phyloP scores from a whole-genome alignment of 2,888 invertebrate genomes.

The Apamea crenata region DNA sequence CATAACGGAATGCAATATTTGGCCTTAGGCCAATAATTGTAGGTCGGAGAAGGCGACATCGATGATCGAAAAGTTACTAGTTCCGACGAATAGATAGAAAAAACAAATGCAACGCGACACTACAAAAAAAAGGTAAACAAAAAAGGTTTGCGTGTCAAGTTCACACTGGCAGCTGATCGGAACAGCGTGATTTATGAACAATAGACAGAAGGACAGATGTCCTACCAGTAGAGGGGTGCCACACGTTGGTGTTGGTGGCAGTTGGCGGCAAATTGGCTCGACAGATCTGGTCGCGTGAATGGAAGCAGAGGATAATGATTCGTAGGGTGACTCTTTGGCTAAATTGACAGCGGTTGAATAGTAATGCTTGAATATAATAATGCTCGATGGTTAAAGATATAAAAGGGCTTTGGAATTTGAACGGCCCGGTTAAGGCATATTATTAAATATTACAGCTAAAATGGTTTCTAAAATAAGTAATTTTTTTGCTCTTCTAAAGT shows the following conservation, averaged over 20 bases:
- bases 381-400: too few species aligned
- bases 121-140: conserved; percentile 35
- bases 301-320: conserved; percentile 23
- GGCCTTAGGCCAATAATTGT: background rate
- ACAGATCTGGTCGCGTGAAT: conserved; percentile 16
- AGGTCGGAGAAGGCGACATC: background rate
- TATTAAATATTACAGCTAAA: background rate
- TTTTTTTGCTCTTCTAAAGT: background rate
- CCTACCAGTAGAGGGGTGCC: conserved; percentile 24
- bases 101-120: conserved; percentile 22
- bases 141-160: conserved; percentile 63
- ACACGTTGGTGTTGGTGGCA: conserved; percentile 25
- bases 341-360: conserved; percentile 13
- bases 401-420: background rate
- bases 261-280: conserved; percentile 61
- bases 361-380: background rate
- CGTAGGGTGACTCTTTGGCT: conserved; percentile 10
- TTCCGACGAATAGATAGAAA: background rate
- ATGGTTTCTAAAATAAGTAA: background rate
- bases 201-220: conserved; percentile 46
- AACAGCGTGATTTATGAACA: conserved; percentile 52
- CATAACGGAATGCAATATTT: background rate
- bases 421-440: background rate
- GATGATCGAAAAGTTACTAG: background rate
- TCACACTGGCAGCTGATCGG: conserved; percentile 55